Evolutionary conservation across 2,797 vertebrate genomes (phyloP).

Genomic region (Argya squamiceps): DNA sequence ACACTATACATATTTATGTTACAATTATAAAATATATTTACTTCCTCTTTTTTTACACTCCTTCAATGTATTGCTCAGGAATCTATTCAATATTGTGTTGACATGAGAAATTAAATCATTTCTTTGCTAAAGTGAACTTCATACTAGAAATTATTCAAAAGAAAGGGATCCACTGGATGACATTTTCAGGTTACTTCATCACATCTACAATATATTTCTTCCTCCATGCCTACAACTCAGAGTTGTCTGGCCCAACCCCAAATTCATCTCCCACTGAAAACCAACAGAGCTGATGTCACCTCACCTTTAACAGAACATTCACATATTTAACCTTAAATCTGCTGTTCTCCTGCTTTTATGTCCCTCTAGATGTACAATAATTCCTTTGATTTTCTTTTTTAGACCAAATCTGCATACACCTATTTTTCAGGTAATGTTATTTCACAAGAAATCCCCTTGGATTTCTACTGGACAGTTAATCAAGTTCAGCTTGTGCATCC

Average conservation of each 20-base stretch:
- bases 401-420: fast-evolving
- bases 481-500: not conserved
- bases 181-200: not conserved
- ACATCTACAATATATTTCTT: not conserved
- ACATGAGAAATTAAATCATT: not conserved
- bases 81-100: not conserved
- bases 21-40: not conserved
- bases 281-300: not conserved
- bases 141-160: not conserved
- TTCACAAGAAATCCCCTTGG: not conserved
- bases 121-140: not conserved
- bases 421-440: not conserved
- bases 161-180: not conserved
- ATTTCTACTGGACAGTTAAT: not conserved
- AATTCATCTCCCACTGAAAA: not conserved
- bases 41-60: not conserved
- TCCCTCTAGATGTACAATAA: not conserved
- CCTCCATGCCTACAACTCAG: not conserved
- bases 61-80: not conserved
- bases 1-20: not conserved
- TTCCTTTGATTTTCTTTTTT: not conserved
- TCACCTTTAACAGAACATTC: not conserved
- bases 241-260: not conserved
- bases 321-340: not conserved
- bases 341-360: not conserved